Conservation (phyloP, 2,797 vertebrate species). For the Gymnoscopelus microlampas region DNA sequence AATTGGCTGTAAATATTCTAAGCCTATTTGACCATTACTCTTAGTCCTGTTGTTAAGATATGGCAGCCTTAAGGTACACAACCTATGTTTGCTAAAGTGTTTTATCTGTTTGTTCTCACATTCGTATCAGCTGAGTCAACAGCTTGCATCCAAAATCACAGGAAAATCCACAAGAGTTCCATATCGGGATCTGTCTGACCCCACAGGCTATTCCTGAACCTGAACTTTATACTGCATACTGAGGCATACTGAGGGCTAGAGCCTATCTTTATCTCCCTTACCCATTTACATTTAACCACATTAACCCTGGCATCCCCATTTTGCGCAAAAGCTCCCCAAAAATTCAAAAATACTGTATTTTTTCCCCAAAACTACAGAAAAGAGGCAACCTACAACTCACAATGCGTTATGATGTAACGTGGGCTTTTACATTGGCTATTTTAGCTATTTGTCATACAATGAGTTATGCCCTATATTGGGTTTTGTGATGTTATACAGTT, state of each 20-base stretch:
- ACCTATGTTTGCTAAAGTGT: constrained; percentile 22
- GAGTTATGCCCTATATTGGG: too few species aligned
- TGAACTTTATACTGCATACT: constrained; percentile 29
- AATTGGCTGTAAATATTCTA: background rate
- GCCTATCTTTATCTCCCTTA: constrained; percentile 5
- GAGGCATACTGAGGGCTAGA: constrained; percentile 1
- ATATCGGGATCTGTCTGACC: constrained; percentile 21
- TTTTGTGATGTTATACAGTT: too few species aligned
- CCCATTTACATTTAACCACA: background rate
- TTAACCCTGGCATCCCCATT: background rate
- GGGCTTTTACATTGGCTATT: too few species aligned
- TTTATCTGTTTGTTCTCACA: constrained; percentile 43
- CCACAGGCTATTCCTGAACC: constrained; percentile 34
- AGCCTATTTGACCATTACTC: background rate
- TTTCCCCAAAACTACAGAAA: too few species aligned
- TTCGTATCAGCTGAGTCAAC: constrained; percentile 50
- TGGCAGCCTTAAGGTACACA: constrained; percentile 20
- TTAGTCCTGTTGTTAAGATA: constrained; percentile 21
- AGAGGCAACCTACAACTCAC: too few species aligned
- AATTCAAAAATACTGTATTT: too few species aligned
- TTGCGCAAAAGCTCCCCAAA: background rate
- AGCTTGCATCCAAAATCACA: constrained; percentile 30
- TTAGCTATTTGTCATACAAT: too few species aligned
- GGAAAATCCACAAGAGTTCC: constrained; percentile 21
- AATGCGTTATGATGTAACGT: too few species aligned